phyloP scores from a whole-genome alignment of 2,797 vertebrate genomes.

The Chrysocyon brachyurus region DNA sequence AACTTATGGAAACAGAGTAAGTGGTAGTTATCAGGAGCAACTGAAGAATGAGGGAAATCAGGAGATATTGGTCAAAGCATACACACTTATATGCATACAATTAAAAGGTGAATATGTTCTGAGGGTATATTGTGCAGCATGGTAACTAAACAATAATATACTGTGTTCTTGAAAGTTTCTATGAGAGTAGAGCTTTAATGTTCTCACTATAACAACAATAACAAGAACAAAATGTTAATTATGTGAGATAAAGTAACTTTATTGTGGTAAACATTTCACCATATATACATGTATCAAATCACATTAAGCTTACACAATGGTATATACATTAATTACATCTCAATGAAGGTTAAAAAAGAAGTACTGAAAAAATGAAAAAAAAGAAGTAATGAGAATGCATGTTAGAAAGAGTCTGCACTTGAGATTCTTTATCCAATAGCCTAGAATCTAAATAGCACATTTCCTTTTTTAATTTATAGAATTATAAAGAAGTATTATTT shows the following conservation, averaged over 20 bases:
- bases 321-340: not conserved
- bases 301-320: not conserved
- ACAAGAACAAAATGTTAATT: not conserved
- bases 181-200: not conserved
- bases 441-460: not conserved
- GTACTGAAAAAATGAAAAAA: not conserved
- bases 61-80: not conserved
- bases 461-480: conserved; percentile 47
- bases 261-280: not conserved
- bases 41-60: not conserved
- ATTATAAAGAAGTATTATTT: conserved; percentile 32
- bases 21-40: not conserved
- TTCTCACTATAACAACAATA: not conserved
- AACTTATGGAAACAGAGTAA: not conserved
- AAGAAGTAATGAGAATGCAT: not conserved
- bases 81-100: not conserved
- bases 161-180: not conserved
- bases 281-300: not conserved
- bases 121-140: not conserved
- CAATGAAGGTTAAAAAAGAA: not conserved
- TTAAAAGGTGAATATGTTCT: not conserved
- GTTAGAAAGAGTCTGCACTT: not conserved
- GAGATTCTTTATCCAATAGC: not conserved
- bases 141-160: not conserved
- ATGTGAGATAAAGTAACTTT: not conserved